A percentile compares a stretch with the other conserved stretches of the same genome.
phyloP scores from a whole-genome alignment of 2,888 invertebrate species.

The Sericinus montela region DNA sequence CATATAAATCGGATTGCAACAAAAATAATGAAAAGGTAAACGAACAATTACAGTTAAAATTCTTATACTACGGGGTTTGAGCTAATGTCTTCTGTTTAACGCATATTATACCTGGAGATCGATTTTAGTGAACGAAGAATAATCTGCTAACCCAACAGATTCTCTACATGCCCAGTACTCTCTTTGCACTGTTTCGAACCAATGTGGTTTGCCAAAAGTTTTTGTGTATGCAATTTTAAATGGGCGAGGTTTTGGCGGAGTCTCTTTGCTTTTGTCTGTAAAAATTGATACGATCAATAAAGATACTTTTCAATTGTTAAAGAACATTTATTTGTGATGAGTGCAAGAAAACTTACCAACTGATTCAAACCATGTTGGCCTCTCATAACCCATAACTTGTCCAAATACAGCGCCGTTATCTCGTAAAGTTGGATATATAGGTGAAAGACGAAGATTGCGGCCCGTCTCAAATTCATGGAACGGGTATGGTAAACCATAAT shows the following conservation, averaged over 20 bases:
- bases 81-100: too few species aligned
- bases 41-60: too few species aligned
- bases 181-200: slow-evolving; percentile 92
- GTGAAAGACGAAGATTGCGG: slow-evolving; percentile 94
- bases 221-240: slow-evolving; percentile 88
- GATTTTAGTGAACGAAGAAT: slow-evolving; percentile 97
- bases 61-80: too few species aligned
- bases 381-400: slow-evolving; percentile 98
- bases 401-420: slow-evolving; percentile 97
- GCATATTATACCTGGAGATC: slow-evolving; percentile 87
- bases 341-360: slow-evolving; percentile 46
- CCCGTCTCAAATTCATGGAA: slow-evolving; percentile 92
- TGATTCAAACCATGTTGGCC: slow-evolving; percentile 93
- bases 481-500: slow-evolving; percentile 90
- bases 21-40: too few species aligned
- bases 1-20: too few species aligned
- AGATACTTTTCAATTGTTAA: neutral
- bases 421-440: slow-evolving; percentile 94
- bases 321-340: neutral
- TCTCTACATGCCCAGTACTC: slow-evolving; percentile 98
- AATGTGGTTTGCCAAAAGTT: slow-evolving; percentile 94
- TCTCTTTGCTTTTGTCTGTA: slow-evolving; percentile 58
- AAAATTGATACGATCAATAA: neutral
- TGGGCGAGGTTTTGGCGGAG: slow-evolving; percentile 41
- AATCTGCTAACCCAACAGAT: slow-evolving; percentile 94